Evolutionary conservation across 2,888 invertebrate genomes (phyloP), one percentile per base, ranked within the genome.

Genomic region (Acrocera orbiculus): DNA sequence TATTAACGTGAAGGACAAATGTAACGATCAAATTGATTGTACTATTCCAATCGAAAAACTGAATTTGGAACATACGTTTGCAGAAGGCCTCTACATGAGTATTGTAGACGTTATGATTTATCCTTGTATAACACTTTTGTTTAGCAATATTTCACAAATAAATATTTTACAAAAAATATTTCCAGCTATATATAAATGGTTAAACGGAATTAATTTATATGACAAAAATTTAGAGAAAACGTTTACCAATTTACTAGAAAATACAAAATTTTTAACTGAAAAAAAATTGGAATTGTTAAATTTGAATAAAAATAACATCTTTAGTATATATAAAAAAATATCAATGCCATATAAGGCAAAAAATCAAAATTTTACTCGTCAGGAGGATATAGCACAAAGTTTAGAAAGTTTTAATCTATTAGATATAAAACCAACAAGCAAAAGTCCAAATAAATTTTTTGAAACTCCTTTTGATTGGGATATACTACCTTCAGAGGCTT

Each of bases 21-120:
- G 54, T 68, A 49, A 63, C 66, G 53, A 51, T 66, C 25, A 47
- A 53, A 27, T 49, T 50, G 28, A 55, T 74, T 5, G 65, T 64
- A n/a, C n/a, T n/a, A n/a, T n/a, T n/a, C n/a, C n/a, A 22, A 7
- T 23, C n/a, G 19, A 6, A 19, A 19, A 4, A 11, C n/a, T n/a
- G 11, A 22, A 8, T 10, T 23, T 23, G 11, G 23, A 23, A 23
- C 89, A 90, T 53, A 62, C 67, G 31, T 92, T 73, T 63, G 78
- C 82, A 3, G 89, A 92, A 61, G 89, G 87, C 2, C 73, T 78
- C 2, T 70, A 67, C 41, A 67, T 89, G 48, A 85, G 86, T 1
- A 60, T 92, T 44, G 76, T 89, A 4, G 92, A 92, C 58, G 53
- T 87, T 25, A 69, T 90, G 37, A 63, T 92, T 36, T 72, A 76